Conservation (phyloP, 2,888 invertebrate genomes). For the Pseudanteris insignis region DNA sequence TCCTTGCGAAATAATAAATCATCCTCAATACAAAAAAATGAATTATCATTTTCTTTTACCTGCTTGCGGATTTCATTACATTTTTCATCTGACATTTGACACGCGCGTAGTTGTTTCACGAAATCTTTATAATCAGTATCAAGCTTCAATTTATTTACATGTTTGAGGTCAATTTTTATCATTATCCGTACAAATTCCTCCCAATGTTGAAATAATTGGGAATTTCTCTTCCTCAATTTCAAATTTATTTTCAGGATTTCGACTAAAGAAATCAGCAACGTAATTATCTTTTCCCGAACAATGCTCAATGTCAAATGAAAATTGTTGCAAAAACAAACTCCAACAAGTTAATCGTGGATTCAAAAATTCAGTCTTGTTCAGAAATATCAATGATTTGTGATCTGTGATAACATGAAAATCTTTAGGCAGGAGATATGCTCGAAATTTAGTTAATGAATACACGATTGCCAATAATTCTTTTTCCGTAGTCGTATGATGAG, state of each 20-base stretch:
- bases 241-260: slow-evolving; percentile 10
- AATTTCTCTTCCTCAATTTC: background rate
- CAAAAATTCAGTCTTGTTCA: background rate
- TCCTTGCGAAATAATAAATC: background rate
- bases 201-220: background rate
- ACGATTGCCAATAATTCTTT: slow-evolving; percentile 9
- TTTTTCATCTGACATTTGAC: too few species aligned
- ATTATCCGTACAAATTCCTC: too few species aligned
- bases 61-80: too few species aligned
- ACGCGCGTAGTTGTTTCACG: too few species aligned
- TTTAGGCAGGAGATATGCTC: background rate
- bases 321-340: slow-evolving; percentile 13
- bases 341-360: background rate
- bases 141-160: too few species aligned
- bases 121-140: too few species aligned
- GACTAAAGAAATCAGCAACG: slow-evolving; percentile 8
- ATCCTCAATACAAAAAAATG: background rate
- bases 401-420: slow-evolving; percentile 7
- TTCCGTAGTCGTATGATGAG: slow-evolving; percentile 4
- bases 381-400: slow-evolving; percentile 4
- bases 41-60: too few species aligned
- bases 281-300: background rate
- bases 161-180: too few species aligned
- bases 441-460: slow-evolving; percentile 5
- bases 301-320: background rate